Evolutionary conservation across 2,888 invertebrate genomes (phyloP), one percentile per base, ranked within the genome.

Genomic region (Tricholauxania praeusta): DNA sequence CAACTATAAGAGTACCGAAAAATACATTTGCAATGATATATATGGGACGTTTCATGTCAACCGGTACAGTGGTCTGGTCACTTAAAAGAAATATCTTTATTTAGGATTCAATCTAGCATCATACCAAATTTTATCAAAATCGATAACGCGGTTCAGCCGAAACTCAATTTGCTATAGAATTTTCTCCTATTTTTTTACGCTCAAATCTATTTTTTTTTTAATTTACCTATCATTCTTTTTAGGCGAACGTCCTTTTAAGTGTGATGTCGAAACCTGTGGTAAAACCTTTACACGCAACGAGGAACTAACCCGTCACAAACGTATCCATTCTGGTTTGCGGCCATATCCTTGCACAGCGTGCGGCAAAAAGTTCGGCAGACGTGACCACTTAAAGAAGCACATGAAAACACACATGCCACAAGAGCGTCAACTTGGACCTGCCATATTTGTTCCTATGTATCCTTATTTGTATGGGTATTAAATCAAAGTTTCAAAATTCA

Each of bases 321-420:
- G 96, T 77, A 96, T 96, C 63, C 96, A 96, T 85, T 94, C 95
- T 0, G 96, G 96, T 0, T 88, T 95, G 0, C 90, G 95, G 63
- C 95, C 97, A 0, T 97, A 93, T 85, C 92, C 94, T 0, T 98
- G 98, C 84, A 89, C 91, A 0, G 91, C 93, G 19, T 98, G 98
- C 82, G 95, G 95, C 5, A 98, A 98, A 88, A 91, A 94, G 76
- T 98, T 98, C 84, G 97, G 97, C 0, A 90, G 98, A 59, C 93
- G 97, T 80, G 98, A 98, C 85, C 98, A 98, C 85, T 89, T 98
- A 73, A 96, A 96, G 88, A 98, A 98, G 82, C 98, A 98, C 84
- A 93, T 93, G 73, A 92, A 95, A 82, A 97, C 96, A 0, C 97
- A 98, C 82, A 89, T 88, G 79, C 85, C 91, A 17, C 90, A 91